These are phyloP conservation scores for Carcharodon carcharias DNA, from an alignment of 2,797 vertebrate genomes.

Conservation along the genomic window DNA sequence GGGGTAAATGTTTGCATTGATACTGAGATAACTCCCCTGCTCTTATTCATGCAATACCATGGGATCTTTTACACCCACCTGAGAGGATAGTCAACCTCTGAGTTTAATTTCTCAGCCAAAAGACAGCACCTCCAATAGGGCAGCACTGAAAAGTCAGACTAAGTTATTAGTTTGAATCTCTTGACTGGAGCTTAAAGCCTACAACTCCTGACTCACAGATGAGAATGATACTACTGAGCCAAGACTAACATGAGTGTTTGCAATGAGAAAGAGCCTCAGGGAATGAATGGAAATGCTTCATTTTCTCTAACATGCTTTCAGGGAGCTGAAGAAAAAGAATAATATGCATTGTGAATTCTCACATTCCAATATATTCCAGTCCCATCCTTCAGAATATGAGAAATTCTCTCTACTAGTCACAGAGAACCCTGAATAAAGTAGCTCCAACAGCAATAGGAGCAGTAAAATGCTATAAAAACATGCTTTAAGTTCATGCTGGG, in stretches of 20 bases:
- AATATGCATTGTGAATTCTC: neutral
- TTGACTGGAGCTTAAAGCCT: neutral
- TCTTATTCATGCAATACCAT: neutral
- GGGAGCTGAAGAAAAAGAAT: neutral
- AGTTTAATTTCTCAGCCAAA: neutral
- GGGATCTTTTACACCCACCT: neutral
- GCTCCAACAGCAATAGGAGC: neutral
- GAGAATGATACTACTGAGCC: neutral
- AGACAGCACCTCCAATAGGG: neutral
- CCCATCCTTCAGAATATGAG: neutral
- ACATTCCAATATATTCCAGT: neutral
- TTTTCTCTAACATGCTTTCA: neutral
- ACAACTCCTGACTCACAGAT: neutral
- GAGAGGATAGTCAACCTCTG: neutral
- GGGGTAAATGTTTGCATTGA: neutral
- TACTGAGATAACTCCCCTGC: neutral
- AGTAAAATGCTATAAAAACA: neutral
- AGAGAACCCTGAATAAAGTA: neutral
- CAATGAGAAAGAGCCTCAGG: neutral
- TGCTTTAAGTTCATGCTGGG: neutral
- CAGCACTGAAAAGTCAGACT: neutral
- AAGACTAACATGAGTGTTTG: neutral
- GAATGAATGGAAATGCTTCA: neutral
- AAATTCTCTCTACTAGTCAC: neutral
- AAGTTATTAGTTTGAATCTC: neutral